Percentiles rank a stretch among this genome's conserved stretches.
Conservation (phyloP, 2,113 vertebrate species). For the Plectropomus leopardus region DNA sequence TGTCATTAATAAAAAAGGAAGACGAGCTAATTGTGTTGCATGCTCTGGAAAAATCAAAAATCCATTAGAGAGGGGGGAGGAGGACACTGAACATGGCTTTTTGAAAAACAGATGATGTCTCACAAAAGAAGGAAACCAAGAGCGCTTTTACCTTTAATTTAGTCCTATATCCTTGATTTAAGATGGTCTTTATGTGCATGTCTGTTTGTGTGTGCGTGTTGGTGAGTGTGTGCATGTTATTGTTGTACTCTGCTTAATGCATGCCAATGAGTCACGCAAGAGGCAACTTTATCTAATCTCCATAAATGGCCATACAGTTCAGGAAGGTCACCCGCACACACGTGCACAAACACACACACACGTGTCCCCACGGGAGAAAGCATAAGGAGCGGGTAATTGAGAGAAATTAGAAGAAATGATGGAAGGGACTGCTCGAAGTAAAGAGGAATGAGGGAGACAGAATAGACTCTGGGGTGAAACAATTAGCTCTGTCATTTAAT, state of each 20-base stretch:
- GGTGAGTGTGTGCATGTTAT: constrained; percentile 42
- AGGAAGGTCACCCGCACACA: constrained; percentile 85
- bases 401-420: constrained; percentile 76
- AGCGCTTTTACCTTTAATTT: constrained; percentile 91
- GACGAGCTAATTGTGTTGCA: constrained; percentile 92
- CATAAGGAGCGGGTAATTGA: constrained; percentile 74
- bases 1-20: constrained; percentile 90
- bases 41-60: constrained; percentile 97
- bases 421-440: constrained; percentile 59
- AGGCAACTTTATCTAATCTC: constrained; percentile 96
- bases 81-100: constrained; percentile 86
- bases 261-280: constrained; percentile 89
- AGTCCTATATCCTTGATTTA: constrained; percentile 79
- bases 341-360: constrained; percentile 34
- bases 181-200: constrained; percentile 67
- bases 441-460: constrained; percentile 56
- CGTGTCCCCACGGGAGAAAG: constrained; percentile 30
- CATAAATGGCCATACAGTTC: constrained; percentile 93
- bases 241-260: constrained; percentile 90
- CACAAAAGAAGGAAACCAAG: constrained; percentile 81
- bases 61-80: constrained; percentile 91
- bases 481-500: constrained; percentile 70
- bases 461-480: constrained; percentile 64
- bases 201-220: constrained; percentile 38
- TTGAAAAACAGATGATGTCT: constrained; percentile 85